Conservation (phyloP, 2,888 invertebrate species). For the Drosophila robusta region DNA sequence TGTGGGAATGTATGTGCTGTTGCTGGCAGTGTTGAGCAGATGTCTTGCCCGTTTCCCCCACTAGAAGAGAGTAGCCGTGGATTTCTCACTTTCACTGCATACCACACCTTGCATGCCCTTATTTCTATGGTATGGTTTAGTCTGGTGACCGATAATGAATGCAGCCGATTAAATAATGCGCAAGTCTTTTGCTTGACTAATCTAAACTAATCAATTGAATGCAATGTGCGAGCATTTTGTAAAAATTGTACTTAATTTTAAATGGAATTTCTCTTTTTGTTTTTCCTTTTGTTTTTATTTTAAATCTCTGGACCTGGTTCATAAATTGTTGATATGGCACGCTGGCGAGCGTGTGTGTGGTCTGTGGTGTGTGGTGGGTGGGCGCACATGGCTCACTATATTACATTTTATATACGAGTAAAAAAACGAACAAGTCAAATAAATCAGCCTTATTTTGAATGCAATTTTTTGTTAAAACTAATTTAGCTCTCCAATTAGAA, state of each 20-base stretch:
- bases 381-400: conserved; percentile 30
- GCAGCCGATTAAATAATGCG: conserved; percentile 59
- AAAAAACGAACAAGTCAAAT: conserved; percentile 79
- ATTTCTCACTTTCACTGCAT: conserved; percentile 12
- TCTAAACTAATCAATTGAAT: conserved; percentile 61
- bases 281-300: not conserved
- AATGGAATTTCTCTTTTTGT: conserved; percentile 42
- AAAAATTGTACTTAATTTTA: conserved; percentile 59
- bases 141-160: conserved; percentile 18
- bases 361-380: conserved; percentile 27
- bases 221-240: conserved; percentile 48
- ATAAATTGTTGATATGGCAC: conserved; percentile 64
- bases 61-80: not conserved
- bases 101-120: conserved; percentile 12
- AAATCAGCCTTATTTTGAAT: conserved; percentile 79
- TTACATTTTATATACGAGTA: conserved; percentile 46
- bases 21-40: conserved; percentile 49
- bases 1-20: conserved; percentile 11
- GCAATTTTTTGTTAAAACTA: conserved; percentile 67
- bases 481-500: conserved; percentile 67
- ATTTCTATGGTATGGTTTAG: conserved; percentile 13
- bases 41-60: not conserved
- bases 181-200: conserved; percentile 71
- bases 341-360: conserved; percentile 11
- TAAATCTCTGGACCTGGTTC: conserved; percentile 42